Evolutionary conservation across 1,140 invertebrate species (phyloP), one percentile per base, ranked within the genome.

Genomic region (Pogonomyrmex californicus): DNA sequence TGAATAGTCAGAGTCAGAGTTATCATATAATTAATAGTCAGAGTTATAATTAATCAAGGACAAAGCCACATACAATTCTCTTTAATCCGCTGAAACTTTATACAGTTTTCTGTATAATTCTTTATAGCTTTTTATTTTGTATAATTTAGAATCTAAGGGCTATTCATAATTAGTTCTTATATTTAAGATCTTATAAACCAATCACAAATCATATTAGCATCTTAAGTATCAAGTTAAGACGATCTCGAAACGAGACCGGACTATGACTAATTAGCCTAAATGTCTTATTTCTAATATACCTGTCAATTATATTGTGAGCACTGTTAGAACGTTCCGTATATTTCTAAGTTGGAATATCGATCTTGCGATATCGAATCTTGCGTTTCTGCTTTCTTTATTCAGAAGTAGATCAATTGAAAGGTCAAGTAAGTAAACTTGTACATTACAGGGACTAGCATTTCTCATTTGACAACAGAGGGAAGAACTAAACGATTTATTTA

Each of bases 351-450:
- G 17, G 17, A 6, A 71, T 51, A 54, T 75, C n/a, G 73, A 76
- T 76, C 3, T 30, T 38, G 6, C 38, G 12, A 33, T 58, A 44
- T 76, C n/a, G 6, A 76, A 76, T 76, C 54, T 76, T 38, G 2
- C 7, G 1, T 60, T 60, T 60, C n/a, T 38, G 5, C 12, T 76
- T 54, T 60, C 58, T 75, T 44, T 23, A 49, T 60, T 41, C 54
- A 60, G n/a, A 60, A 76, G 54, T 58, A 76, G 38, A 76, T 76
- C 54, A 60, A 41, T 58, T 60, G 36, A 76, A 60, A 76, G 23
- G 73, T 76, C 73, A 76, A 76, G n/a, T 23, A 58, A 56, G n/a
- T 56, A 60, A 76, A 76, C 47, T 60, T 60, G 6, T 44, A 14
- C 41, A 49, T 49, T 33, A 33, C 10, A 17, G 14, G 7, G 51